Evolutionary conservation across 2,888 invertebrate genomes (phyloP), one percentile per base, ranked within the genome.

Genomic region (Plebejus argus): DNA sequence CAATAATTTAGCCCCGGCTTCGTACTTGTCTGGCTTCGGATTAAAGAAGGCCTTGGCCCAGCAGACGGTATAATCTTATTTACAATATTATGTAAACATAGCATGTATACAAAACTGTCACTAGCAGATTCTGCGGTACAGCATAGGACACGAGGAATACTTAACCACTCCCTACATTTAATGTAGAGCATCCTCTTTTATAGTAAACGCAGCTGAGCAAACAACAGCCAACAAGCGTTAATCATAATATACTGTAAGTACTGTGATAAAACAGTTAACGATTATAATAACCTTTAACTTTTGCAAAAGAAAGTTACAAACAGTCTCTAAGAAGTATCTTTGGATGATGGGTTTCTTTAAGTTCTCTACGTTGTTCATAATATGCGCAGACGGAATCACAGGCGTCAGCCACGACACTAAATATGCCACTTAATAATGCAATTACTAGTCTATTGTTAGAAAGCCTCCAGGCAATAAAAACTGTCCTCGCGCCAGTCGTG

Each of bases 401-500:
- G 23, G n/a, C 39, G 23, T 18, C 39, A 76, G 56, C 18, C 35
- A 10, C 4, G 10, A n/a, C 45, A 45, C 33, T 56, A 35, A 58
- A 28, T 35, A 35, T 61, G 20, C 18, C 53, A 61, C 61, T 66
- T 66, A 76, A 66, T 45, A 76, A 76, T 66, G 23, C 49, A 66
- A 66, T 66, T 66, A 66, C 39, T 72, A 20, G 72, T 72, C 74
- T 28, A 74, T 74, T 74, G 74, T 74, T 74, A 74, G 74, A 74
- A 74, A 74, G 74, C 45, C 74, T 20, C 49, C 28, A 53, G 74
- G 49, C 74, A 23, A 53, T 74, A 74, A 81, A 83, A 78, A 79
- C 70, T 86, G 87, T 86, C 83, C 81, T 83, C 81, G 85, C 83
- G 85, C 85, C 4, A 15, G 53, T 53, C 85, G 82, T 90, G 92